Base-by-base conservation (phyloP, 2,113 vertebrate species). In the sheep (Ovis aries) region DNA sequence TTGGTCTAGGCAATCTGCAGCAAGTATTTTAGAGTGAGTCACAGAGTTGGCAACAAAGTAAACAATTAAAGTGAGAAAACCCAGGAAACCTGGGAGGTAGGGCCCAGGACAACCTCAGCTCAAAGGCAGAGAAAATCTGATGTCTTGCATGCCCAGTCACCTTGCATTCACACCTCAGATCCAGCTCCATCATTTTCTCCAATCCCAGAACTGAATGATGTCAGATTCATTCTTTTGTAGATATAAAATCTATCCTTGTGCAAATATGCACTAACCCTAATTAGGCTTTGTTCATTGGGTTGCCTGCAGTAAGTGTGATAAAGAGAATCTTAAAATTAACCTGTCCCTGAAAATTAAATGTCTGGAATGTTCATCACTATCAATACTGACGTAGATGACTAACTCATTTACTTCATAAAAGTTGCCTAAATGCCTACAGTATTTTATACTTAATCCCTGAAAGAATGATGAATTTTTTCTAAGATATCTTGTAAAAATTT, bases 301-400 rank as follows among this genome's bases (percentile, higher is more conserved):
- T 74, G 40, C 43, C 45, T 89, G 11, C 6, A 71, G 19, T 15
- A 55, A 88, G 36, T n/a, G 10, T 67, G 90, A 40, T 48, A 50
- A 90, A 82, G 17, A 71, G 17, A 84, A 91, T 21, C 36, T 95
- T 55, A 40, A 91, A 67, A 59, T 90, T 62, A 93, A 27, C 50
- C 36, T 83, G 16, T 21, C 23, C 27, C 86, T 77, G 33, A 88
- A 88, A 85, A 88, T 29, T 9, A 48, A 92, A 81, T 16, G 21
- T 29, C 33, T 52, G 60, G 11, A 5, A 40, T 53, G 53, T 45
- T 83, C 15, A 86, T 81, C 5, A 45, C 60, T 67, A 23, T 29
- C 29, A 48, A 21, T 78, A 53, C 53, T 83, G 50, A 53, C 2
- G 15, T 14, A n/a, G 23, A 91, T 31, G 40, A 64, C 27, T 14